Evolutionary conservation across 2,888 invertebrate species (phyloP), one percentile per base, ranked within the genome.

Genomic region (Tipula lateralis): DNA sequence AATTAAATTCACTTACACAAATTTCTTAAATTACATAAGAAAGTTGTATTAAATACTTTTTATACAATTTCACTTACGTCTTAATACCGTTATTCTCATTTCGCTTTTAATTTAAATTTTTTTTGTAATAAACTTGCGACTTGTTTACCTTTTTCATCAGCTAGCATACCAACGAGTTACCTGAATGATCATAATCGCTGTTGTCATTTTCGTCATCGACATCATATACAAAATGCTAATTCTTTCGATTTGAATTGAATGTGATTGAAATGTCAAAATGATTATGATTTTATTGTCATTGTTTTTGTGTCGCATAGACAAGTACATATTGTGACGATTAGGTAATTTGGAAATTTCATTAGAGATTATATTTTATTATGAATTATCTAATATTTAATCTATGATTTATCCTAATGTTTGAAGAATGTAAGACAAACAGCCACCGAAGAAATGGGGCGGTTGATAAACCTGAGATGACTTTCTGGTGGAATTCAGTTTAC

Each of bases 1-100:
- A 66, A 66, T 66, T 66, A 66, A 66, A 66, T 66, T 24, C 66
- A 66, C 66, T 66, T 66, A 66, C 66, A 66, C 66, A 66, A 66
- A 66, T 66, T 66, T 66, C 66, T 66, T 66, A 24, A 66, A 66
- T 66, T 66, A 66, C 66, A 66, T 66, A 66, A 66, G 66, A 66
- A 66, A 24, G 24, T 39, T 1, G 7, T 24, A 12, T 66, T 24
- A 24, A 16, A 3, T 44, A 16, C 16, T 6, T 44, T 50, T 50
- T 50, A 50, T 24, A 66, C 66, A 66, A 66, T 66, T 66, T 66
- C 66, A 66, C 66, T 66, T 66, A 66, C 66, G 24, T 66, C 66
- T 66, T 66, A 66, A 24, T 66, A 66, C 66, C 66, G 66, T 24
- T 66, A 66, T 66, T 66, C 66, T 66, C 66, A 66, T 66, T 66